Conservation (phyloP, 2,888 invertebrate genomes). For the Dorcus hopei region DNA sequence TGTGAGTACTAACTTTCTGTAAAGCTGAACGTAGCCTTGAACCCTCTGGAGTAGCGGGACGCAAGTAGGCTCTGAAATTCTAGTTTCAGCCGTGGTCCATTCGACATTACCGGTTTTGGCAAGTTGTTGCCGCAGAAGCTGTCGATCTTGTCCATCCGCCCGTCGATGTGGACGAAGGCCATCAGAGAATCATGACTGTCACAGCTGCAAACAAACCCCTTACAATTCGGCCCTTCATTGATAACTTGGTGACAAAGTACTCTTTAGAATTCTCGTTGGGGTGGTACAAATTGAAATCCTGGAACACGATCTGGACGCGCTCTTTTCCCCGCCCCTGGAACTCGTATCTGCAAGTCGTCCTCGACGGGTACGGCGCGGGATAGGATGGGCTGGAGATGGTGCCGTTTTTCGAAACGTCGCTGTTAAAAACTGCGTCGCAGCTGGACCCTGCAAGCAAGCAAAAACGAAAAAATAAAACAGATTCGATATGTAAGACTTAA, state of each 20-base stretch:
- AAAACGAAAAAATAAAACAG: no score
- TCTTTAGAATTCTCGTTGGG: conserved; percentile 60
- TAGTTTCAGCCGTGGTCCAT: conserved; percentile 78
- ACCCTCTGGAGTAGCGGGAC: conserved; percentile 79
- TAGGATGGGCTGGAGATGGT: conserved; percentile 81
- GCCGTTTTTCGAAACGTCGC: conserved; percentile 78
- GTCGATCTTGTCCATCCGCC: conserved; percentile 81
- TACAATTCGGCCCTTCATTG: no score
- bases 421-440: conserved; percentile 75
- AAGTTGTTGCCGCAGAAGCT: conserved; percentile 79
- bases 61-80: conserved; percentile 79
- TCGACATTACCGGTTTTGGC: conserved; percentile 91
- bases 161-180: conserved; percentile 79
- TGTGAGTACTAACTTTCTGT: conserved; percentile 72
- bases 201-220: conserved; percentile 58
- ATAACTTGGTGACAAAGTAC: conserved; percentile 42
- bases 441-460: conserved; percentile 65
- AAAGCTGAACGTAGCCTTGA: conserved; percentile 85
- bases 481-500: no score
- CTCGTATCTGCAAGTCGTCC: conserved; percentile 83
- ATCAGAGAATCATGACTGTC: conserved; percentile 74
- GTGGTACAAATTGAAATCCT: conserved; percentile 73
- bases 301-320: conserved; percentile 79
- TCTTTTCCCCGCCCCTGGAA: conserved; percentile 85
- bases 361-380: conserved; percentile 76